These are phyloP conservation scores for Ips typographus DNA, from an alignment of 1,140 invertebrate species.

Conservation along the genomic window DNA sequence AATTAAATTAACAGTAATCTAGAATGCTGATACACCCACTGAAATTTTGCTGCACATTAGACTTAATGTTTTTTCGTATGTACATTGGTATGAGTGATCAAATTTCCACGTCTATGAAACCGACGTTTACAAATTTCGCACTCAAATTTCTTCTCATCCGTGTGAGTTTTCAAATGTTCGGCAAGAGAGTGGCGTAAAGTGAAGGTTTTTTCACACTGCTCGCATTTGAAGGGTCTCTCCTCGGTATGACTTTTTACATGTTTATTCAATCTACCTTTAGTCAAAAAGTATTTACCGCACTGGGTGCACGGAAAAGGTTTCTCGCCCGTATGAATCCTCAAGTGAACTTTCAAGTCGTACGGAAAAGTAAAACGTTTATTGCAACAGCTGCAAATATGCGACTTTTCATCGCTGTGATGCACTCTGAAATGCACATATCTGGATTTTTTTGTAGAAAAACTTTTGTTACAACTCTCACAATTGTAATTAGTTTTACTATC, in stretches of 20 bases:
- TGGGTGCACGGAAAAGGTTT: not conserved
- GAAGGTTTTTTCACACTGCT: not conserved
- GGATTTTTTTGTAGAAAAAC: not conserved
- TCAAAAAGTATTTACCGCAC: not conserved
- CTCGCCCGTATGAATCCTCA: not conserved
- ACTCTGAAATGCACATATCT: not conserved
- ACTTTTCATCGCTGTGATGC: not conserved
- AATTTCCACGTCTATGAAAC: not conserved
- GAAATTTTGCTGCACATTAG: too few species aligned
- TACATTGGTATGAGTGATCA: not conserved
- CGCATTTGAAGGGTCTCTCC: not conserved
- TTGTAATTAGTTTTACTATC: not conserved
- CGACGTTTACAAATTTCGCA: conserved; percentile 54
- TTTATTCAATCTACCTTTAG: not conserved
- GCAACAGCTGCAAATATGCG: not conserved
- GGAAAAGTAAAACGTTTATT: not conserved
- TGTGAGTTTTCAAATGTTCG: not conserved
- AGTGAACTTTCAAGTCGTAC: not conserved
- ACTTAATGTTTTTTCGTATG: not conserved
- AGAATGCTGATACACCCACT: too few species aligned
- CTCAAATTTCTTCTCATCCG: not conserved
- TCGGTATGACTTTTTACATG: not conserved
- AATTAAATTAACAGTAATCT: too few species aligned
- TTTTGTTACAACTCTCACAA: not conserved
- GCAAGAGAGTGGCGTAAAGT: not conserved